phyloP scores from a whole-genome alignment of 2,113 vertebrate genomes.

The Entelurus aequoreus region DNA sequence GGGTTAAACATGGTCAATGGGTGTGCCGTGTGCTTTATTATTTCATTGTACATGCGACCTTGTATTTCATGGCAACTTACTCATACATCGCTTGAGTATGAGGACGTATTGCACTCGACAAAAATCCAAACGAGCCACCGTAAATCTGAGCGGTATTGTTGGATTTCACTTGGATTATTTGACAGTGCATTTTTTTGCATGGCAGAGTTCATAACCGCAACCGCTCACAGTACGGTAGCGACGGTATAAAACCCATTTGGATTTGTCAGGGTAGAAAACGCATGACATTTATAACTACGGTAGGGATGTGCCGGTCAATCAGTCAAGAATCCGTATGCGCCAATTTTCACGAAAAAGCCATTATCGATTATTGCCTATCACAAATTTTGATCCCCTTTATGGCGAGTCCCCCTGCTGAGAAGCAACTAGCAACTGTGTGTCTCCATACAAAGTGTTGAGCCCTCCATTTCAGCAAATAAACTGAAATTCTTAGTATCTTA shows the following conservation, averaged over 20 bases:
- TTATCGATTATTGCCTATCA: too few species aligned
- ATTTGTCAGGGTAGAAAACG: neutral
- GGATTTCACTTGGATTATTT: neutral
- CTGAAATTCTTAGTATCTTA: too few species aligned
- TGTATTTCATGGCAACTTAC: conserved; percentile 14
- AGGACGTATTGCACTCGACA: conserved; percentile 7
- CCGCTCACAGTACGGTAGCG: neutral
- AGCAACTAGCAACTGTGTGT: too few species aligned
- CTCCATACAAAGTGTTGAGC: too few species aligned
- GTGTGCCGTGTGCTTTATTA: conserved; percentile 10
- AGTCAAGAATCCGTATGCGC: too few species aligned
- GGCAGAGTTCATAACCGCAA: neutral
- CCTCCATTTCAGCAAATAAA: too few species aligned
- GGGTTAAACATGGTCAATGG: conserved; percentile 9
- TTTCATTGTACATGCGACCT: conserved; percentile 17
- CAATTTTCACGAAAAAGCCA: too few species aligned
- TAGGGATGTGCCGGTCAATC: too few species aligned
- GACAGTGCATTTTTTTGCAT: neutral
- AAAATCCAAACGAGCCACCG: neutral
- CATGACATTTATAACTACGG: neutral
- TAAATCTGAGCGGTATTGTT: neutral
- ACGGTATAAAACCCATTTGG: neutral
- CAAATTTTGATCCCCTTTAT: too few species aligned
- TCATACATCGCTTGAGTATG: conserved; percentile 12
- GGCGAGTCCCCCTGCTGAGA: too few species aligned